A percentile compares a stretch with the other conserved stretches of the same genome.
Conservation (phyloP, 2,797 vertebrate genomes). For the Mormyrus hasselquistii region DNA sequence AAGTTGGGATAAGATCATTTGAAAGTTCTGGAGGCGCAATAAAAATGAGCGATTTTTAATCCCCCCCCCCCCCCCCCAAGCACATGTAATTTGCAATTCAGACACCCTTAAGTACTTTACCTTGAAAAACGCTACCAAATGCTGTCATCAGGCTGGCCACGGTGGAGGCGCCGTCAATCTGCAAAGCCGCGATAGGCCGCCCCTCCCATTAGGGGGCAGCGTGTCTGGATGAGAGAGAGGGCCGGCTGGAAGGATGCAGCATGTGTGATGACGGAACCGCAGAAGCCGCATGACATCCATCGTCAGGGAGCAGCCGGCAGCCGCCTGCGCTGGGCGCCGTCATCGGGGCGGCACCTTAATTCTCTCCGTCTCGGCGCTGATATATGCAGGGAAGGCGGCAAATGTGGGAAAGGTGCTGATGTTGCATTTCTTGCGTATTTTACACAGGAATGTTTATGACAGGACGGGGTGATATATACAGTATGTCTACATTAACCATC, state of each 20-base stretch:
- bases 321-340: not conserved
- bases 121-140: not conserved
- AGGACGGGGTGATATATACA: not conserved
- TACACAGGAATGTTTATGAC: not conserved
- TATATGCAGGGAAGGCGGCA: not conserved
- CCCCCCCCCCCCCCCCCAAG: not conserved
- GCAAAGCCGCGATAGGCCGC: not conserved
- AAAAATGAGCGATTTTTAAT: not conserved
- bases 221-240: not conserved
- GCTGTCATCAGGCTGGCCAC: not conserved
- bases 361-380: not conserved
- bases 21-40: not conserved
- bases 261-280: not conserved
- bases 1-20: not conserved
- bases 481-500: not conserved
- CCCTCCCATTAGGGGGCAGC: not conserved
- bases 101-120: constrained; percentile 7
- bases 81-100: not conserved
- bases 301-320: not conserved
- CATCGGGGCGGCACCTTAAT: not conserved
- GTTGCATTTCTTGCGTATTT: not conserved
- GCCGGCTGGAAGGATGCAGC: not conserved
- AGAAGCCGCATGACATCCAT: not conserved
- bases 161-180: not conserved
- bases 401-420: not conserved